phyloP scores from a whole-genome alignment of 2,113 vertebrate genomes.

The Melanocharis versteri region DNA sequence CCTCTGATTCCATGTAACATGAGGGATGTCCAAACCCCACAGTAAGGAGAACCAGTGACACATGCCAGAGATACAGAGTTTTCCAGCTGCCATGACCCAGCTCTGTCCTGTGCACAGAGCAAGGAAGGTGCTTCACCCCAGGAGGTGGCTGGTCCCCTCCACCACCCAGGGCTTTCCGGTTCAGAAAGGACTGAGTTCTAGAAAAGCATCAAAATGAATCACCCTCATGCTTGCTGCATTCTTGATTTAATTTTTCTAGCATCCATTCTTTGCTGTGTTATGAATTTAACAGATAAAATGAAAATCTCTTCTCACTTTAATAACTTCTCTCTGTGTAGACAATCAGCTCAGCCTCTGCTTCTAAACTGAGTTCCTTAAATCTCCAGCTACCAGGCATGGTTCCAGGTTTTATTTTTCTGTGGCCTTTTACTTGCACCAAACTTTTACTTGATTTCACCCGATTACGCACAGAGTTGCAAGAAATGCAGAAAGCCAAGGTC shows the following conservation, averaged over 20 bases:
- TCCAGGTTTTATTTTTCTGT: background rate
- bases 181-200: background rate
- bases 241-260: constrained; percentile 11
- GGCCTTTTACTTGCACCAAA: background rate
- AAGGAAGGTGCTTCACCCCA: background rate
- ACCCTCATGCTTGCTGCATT: background rate
- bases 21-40: background rate
- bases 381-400: background rate
- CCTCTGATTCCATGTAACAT: background rate
- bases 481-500: background rate
- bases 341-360: background rate
- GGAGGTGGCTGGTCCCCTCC: background rate
- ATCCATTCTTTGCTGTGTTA: background rate
- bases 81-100: background rate
- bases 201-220: constrained; percentile 1
- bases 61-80: background rate
- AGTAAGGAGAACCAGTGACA: background rate
- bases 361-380: background rate
- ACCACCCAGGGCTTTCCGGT: background rate
- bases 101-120: background rate
- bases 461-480: background rate
- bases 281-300: constrained; percentile 5
- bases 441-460: background rate
- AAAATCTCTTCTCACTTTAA: constrained; percentile 9
- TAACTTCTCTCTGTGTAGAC: background rate